Base-by-base conservation (phyloP, 2,113 vertebrate species). In the Heptranchias perlo region DNA sequence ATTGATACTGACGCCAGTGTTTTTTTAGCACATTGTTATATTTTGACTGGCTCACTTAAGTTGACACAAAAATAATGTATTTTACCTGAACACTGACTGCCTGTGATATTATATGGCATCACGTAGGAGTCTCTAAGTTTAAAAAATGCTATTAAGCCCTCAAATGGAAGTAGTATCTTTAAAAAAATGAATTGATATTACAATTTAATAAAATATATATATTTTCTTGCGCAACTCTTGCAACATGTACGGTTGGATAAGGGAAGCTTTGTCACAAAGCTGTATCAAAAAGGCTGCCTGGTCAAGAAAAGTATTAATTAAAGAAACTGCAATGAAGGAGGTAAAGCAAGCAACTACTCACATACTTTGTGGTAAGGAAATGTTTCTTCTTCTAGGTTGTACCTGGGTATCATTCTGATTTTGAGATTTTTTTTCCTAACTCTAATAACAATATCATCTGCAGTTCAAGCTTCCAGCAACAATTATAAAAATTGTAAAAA, bases 41-140 rank as follows among this genome's bases (percentile, higher is more conserved):
- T 23, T 87, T 54, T 35, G 28, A 31, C 87, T 54, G 25, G 4
- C 28, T 91, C 87, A 35, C 25, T 14, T 28, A 91, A 28, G 84
- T 87, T 87, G 84, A 87, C 25, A 89, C 54, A 61, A 61, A 92
- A 92, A 92, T 61, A 92, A 61, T 39, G n/a, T 78, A 78, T 78
- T 78, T 86, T 61, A 21, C 1, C 35, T 92, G 89, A 18, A 62
- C 58, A 1, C 21, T 92, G 89, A 21, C 89, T 92, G 89, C 11
- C 23, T 92, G 89, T 92, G 54, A 1, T 6, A n/a, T 39, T 31
- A 92, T n/a, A n/a, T 14, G 0, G n/a, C n/a, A 39, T 78, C 14
- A 78, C n/a, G n/a, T 13, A 78, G n/a, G 76, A 78, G 76, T 0
- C 16, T 78, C 76, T 16, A 39, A 31, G 35, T 92, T 92, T 92